A percentile compares a stretch with the other conserved stretches of the same genome.
phyloP scores from a whole-genome alignment of 2,888 invertebrate genomes.

The Pterobdella sp. region DNA sequence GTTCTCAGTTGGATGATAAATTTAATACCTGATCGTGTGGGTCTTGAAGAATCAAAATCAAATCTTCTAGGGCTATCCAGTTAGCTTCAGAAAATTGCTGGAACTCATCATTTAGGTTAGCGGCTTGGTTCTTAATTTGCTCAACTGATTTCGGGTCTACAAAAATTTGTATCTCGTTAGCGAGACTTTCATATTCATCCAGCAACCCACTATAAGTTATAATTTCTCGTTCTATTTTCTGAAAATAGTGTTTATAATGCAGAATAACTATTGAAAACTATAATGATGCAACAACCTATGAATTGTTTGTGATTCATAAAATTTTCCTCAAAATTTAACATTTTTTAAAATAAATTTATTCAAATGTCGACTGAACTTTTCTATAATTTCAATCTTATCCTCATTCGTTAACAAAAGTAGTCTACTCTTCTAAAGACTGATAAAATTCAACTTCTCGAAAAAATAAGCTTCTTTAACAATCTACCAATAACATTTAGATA shows the following conservation, averaged over 20 bases:
- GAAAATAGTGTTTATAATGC: background rate
- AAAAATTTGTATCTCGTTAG: slow-evolving; percentile 8
- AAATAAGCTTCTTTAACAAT: too few relatives aligned
- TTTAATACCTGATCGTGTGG: slow-evolving; percentile 6
- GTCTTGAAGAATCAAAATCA: background rate
- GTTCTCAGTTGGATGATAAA: too few relatives aligned
- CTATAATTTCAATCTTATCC: too few relatives aligned
- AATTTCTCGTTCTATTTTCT: slow-evolving; percentile 13
- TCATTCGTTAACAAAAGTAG: too few relatives aligned
- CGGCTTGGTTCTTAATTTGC: slow-evolving; percentile 5
- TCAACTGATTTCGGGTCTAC: background rate
- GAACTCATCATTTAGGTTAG: background rate
- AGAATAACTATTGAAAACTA: background rate
- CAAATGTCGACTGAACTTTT: too few relatives aligned
- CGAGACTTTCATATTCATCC: background rate
- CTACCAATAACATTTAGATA: too few relatives aligned
- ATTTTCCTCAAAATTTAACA: too few relatives aligned
- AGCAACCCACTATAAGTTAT: background rate
- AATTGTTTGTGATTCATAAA: too few relatives aligned
- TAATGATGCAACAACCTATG: background rate
- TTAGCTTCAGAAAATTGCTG: background rate
- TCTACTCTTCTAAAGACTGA: too few relatives aligned
- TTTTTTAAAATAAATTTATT: too few relatives aligned
- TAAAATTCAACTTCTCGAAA: too few relatives aligned
- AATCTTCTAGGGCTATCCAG: background rate